Evolutionary conservation across 2,113 vertebrate genomes (phyloP), one percentile per base, ranked within the genome.

Genomic region (Puntigrus tetrazona): DNA sequence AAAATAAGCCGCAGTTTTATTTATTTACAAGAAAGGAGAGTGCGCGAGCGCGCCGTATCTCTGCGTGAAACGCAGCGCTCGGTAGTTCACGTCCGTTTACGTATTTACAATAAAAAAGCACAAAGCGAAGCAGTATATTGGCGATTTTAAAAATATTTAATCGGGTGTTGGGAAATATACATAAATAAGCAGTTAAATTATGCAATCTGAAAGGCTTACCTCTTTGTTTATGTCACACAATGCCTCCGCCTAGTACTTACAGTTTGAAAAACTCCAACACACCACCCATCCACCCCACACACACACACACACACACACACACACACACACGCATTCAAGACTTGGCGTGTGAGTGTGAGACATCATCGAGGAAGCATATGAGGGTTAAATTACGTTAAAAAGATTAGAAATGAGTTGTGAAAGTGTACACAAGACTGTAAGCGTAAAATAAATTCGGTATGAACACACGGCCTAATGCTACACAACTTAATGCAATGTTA

Each of bases 181-280:
- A 25, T 38, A 25, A 25, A 14, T n/a, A 8, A 63, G 57, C 7
- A 29, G 6, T 79, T 14, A 38, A 16, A n/a, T 13, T 47, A 65
- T 43, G 14, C n/a, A 3, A 27, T n/a, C 10, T 34, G 8, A 67
- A 34, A 65, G 1, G 29, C 45, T 82, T 22, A 82, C 65, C 79
- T n/a, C 79, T 70, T 55, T 81, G 45, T 81, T 81, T 82, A 36
- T 55, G 31, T 70, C 63, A 70, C 65, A 70, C 79, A 55, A 27
- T 11, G 63, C 79, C 65, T 82, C 79, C 79, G 79, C 45, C 79
- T 70, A 31, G 79, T 55, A 80, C 14, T 80, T 45, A 82, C 11
- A 65, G 7, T 70, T 65, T 31, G 59, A 25, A 34, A 73, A 25
- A 16, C 75, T 25, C n/a, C 16, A 1, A 14, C 27, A 25, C 20